Evolutionary conservation across 2,113 vertebrate genomes (phyloP).

Genomic region (Scartelaos histophorus): DNA sequence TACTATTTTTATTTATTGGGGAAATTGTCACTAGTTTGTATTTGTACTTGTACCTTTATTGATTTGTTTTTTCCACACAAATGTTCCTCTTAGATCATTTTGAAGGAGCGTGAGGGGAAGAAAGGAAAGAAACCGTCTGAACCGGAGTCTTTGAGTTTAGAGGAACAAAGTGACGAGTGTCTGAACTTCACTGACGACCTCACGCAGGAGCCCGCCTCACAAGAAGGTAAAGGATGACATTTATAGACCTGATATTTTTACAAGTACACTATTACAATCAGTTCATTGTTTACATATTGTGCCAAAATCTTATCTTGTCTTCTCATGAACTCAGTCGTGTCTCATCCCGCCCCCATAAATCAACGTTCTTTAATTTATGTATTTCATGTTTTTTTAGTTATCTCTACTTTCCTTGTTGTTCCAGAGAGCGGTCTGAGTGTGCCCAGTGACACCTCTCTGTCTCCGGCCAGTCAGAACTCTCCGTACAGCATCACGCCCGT

Average conservation of each 20-base stretch:
- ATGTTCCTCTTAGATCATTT: slow-evolving; percentile 82
- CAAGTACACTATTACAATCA: neutral
- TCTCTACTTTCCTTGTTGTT: slow-evolving; percentile 14
- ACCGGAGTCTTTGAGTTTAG: slow-evolving; percentile 79
- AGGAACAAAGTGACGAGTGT: slow-evolving; percentile 83
- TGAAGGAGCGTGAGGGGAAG: slow-evolving; percentile 97
- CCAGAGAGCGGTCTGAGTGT: slow-evolving; percentile 86
- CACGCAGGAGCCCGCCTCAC: slow-evolving; percentile 85
- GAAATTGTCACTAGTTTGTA: too few species aligned
- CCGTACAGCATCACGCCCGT: slow-evolving; percentile 98
- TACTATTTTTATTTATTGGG: too few species aligned
- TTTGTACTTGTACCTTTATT: neutral
- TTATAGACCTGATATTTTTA: neutral
- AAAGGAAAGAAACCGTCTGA: slow-evolving; percentile 88
- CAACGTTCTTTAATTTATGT: neutral
- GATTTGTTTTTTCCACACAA: neutral
- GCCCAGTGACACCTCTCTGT: slow-evolving; percentile 93
- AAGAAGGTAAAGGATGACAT: slow-evolving; percentile 85
- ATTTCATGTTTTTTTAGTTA: neutral
- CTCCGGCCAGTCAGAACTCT: slow-evolving; percentile 97
- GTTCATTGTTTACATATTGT: too few species aligned
- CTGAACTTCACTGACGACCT: slow-evolving; percentile 83
- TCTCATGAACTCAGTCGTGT: too few species aligned
- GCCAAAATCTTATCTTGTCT: too few species aligned
- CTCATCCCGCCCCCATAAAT: neutral